phyloP scores from a whole-genome alignment of 2,113 vertebrate species.

The Saimiri boliviensis region DNA sequence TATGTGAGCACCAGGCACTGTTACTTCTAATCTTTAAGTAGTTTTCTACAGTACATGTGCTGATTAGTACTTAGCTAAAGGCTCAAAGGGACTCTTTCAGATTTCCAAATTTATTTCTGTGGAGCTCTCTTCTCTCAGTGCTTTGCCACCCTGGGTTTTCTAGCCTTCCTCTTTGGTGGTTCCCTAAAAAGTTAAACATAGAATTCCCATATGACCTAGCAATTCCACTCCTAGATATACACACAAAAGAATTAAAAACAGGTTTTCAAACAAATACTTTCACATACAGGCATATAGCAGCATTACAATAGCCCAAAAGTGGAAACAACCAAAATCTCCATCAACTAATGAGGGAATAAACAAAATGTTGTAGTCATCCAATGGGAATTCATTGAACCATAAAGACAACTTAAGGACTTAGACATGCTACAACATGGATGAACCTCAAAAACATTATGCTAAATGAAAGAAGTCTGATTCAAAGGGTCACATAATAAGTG shows the following conservation, averaged over 20 bases:
- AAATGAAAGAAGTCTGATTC: background rate
- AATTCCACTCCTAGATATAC: background rate
- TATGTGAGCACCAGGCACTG: background rate
- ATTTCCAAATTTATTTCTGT: background rate
- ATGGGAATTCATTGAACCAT: background rate
- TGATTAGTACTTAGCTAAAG: background rate
- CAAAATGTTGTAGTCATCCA: background rate
- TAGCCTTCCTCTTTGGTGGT: background rate
- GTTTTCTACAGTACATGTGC: background rate
- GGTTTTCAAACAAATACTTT: conserved; percentile 37
- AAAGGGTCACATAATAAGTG: background rate
- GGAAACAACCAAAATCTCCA: background rate
- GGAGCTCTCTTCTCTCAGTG: background rate
- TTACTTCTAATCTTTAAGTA: background rate
- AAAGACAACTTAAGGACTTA: background rate
- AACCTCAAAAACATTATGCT: conserved; percentile 9
- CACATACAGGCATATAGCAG: background rate
- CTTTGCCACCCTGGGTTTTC: background rate
- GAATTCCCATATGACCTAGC: background rate
- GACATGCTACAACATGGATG: background rate
- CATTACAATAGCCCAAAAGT: background rate
- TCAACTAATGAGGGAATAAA: background rate
- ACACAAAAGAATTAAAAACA: background rate
- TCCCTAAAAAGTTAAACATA: conserved; percentile 25
- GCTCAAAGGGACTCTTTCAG: background rate